Percentiles rank a stretch among this genome's conserved stretches.
Conservation (phyloP, 2,113 vertebrate genomes). For the Regulus satrapa region DNA sequence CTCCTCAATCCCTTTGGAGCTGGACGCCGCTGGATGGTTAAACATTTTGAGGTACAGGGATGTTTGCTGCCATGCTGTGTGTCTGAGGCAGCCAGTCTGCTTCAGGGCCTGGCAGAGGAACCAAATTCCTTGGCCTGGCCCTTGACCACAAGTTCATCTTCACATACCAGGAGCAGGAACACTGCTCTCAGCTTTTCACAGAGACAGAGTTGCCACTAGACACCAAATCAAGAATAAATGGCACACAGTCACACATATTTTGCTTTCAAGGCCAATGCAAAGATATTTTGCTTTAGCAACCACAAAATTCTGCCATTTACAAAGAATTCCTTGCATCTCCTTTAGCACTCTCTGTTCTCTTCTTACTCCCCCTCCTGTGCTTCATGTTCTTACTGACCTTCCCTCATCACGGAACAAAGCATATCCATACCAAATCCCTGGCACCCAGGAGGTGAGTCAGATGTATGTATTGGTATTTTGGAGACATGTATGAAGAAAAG, state of each 20-base stretch:
- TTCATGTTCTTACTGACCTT: neutral
- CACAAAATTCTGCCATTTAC: neutral
- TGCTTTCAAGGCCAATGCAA: neutral
- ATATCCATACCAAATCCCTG: neutral
- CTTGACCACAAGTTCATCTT: neutral
- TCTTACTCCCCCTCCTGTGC: neutral
- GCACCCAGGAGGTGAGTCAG: neutral
- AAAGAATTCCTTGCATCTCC: neutral
- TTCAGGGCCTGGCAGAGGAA: neutral
- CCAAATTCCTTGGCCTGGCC: conserved; percentile 18
- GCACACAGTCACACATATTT: neutral
- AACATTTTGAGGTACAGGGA: neutral
- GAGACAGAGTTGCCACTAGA: neutral
- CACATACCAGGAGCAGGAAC: neutral
- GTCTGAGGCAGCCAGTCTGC: neutral
- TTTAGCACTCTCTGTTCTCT: neutral
- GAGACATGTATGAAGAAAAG: neutral
- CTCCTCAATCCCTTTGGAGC: neutral
- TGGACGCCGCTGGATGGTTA: neutral
- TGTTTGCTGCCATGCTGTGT: fast-evolving
- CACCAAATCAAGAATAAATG: neutral
- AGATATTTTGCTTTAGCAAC: neutral
- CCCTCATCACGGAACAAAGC: neutral
- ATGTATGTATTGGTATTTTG: neutral
- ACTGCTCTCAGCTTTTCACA: neutral